Conservation (phyloP, 2,113 vertebrate genomes). For the Cavia porcellus region DNA sequence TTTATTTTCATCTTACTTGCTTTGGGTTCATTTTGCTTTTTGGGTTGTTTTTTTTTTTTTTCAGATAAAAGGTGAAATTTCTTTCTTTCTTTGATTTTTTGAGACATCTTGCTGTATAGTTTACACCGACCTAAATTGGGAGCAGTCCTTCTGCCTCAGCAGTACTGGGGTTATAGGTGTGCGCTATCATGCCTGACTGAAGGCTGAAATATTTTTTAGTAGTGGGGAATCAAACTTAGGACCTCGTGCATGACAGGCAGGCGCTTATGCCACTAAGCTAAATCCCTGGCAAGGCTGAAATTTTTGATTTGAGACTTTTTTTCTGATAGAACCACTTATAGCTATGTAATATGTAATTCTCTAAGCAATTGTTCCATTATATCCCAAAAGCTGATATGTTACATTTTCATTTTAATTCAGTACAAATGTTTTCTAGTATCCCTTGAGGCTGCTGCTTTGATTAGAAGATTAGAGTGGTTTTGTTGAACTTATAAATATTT, state of each 20-base stretch:
- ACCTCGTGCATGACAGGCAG: too few relatives aligned
- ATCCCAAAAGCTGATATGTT: not conserved
- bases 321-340: not conserved
- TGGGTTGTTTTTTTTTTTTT: too few relatives aligned
- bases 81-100: not conserved
- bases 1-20: not conserved
- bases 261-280: too few relatives aligned
- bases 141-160: not conserved
- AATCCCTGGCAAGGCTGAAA: not conserved
- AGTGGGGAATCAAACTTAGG: too few relatives aligned
- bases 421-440: not conserved
- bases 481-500: constrained; percentile 20
- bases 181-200: not conserved
- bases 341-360: not conserved
- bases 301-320: not conserved
- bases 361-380: not conserved
- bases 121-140: not conserved
- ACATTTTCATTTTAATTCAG: not conserved
- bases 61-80: not conserved
- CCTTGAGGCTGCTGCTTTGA: not conserved
- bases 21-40: not conserved
- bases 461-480: not conserved
- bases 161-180: not conserved
- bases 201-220: not conserved
- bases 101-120: not conserved